These are phyloP conservation scores for Hydrocynus forskahlii DNA, from an alignment of 2,797 vertebrate species.

Conservation along the genomic window DNA sequence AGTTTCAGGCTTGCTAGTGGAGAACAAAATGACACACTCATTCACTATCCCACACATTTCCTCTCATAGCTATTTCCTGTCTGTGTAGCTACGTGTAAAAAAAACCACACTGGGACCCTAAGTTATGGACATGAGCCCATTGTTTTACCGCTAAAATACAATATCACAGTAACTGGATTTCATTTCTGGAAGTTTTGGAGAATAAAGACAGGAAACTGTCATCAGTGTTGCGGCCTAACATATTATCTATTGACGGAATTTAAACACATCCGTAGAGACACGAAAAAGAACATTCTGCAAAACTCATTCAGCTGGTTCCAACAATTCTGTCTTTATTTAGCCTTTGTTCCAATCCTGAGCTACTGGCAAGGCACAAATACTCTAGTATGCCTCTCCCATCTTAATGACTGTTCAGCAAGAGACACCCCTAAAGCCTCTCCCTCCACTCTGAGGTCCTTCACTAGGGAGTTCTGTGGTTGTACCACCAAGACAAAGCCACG, in stretches of 20 bases:
- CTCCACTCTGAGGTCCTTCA: slow-evolving; percentile 34
- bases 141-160: slow-evolving; percentile 4
- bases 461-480: slow-evolving; percentile 49
- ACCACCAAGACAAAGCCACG: slow-evolving; percentile 52
- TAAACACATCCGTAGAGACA: slow-evolving; percentile 8
- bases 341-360: slow-evolving; percentile 40
- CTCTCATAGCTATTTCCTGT: slow-evolving; percentile 44
- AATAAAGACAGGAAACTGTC: slow-evolving; percentile 38
- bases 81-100: slow-evolving; percentile 26
- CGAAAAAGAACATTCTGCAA: slow-evolving; percentile 21
- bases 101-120: not conserved
- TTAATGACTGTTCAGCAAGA: slow-evolving; percentile 50
- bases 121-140: slow-evolving; percentile 22
- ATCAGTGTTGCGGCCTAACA: slow-evolving; percentile 16
- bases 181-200: slow-evolving; percentile 27
- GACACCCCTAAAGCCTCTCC: slow-evolving; percentile 42
- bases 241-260: slow-evolving; percentile 21
- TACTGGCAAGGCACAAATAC: slow-evolving; percentile 41
- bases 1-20: slow-evolving; percentile 41
- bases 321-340: slow-evolving; percentile 54
- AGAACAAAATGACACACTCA: slow-evolving; percentile 46
- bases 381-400: slow-evolving; percentile 51
- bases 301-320: slow-evolving; percentile 35
- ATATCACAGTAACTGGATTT: slow-evolving; percentile 21
- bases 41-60: slow-evolving; percentile 40